A percentile compares a stretch with the other conserved stretches of the same genome.
Conservation (phyloP, 2,888 invertebrate genomes). For the Mycalesis mineus region DNA sequence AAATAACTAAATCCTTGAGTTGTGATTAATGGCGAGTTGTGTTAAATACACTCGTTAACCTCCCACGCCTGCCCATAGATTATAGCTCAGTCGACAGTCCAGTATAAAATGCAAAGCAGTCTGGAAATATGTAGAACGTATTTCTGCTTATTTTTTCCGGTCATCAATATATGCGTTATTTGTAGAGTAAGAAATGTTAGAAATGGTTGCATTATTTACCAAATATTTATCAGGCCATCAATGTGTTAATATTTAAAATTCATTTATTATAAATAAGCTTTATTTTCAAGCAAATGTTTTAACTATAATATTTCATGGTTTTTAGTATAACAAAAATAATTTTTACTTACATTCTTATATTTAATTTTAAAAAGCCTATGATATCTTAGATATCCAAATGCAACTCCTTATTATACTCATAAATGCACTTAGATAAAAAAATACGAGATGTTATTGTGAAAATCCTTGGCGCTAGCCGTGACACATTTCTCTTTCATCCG, state of each 20-base stretch:
- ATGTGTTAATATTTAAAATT: too few relatives aligned
- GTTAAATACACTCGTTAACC: slow-evolving; percentile 27
- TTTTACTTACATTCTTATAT: too few relatives aligned
- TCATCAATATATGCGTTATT: not conserved
- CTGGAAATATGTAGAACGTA: not conserved
- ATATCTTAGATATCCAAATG: too few relatives aligned
- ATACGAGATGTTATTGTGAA: not conserved
- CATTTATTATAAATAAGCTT: too few relatives aligned
- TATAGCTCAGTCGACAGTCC: slow-evolving; percentile 5
- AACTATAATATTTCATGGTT: too few relatives aligned
- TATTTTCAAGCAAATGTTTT: too few relatives aligned
- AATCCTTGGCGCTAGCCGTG: not conserved
- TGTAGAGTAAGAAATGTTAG: too few relatives aligned
- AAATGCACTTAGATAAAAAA: not conserved
- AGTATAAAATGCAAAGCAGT: slow-evolving; percentile 1
- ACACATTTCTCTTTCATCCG: slow-evolving; percentile 4
- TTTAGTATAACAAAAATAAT: too few relatives aligned
- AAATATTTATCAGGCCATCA: too few relatives aligned
- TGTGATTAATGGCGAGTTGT: slow-evolving; percentile 33
- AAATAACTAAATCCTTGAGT: not conserved
- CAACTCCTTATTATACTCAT: too few relatives aligned
- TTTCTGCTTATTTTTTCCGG: not conserved
- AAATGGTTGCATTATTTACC: too few relatives aligned
- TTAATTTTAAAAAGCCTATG: too few relatives aligned
- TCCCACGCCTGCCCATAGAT: slow-evolving; percentile 31